phyloP scores from a whole-genome alignment of 1,140 invertebrate species.

The Acyrthosiphon pisum region DNA sequence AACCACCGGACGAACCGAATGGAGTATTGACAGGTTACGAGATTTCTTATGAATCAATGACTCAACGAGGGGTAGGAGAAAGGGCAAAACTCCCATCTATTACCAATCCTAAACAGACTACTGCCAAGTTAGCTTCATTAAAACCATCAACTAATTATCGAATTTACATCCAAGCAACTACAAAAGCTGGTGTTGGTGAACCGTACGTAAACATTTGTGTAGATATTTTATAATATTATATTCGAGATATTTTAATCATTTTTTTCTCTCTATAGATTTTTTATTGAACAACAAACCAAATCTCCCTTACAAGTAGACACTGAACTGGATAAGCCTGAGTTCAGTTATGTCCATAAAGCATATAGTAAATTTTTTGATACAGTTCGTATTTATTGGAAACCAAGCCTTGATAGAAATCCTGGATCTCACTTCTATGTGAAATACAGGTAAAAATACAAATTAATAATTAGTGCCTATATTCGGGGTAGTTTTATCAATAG shows the following conservation, averaged over 20 bases:
- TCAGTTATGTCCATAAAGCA: slow-evolving; percentile 73
- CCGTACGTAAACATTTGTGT: slow-evolving; percentile 65
- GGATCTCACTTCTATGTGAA: slow-evolving; percentile 90
- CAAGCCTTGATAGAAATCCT: slow-evolving; percentile 75
- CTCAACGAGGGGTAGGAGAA: slow-evolving; percentile 73
- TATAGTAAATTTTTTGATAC: slow-evolving; percentile 77
- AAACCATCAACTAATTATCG: slow-evolving; percentile 88
- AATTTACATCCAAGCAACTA: slow-evolving; percentile 83
- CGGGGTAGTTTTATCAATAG: not conserved
- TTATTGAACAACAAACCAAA: slow-evolving; percentile 80
- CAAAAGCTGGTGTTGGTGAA: slow-evolving; percentile 82
- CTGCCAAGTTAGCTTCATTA: slow-evolving; percentile 84
- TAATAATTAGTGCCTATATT: not conserved
- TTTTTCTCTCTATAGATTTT: slow-evolving; percentile 62
- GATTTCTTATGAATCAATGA: slow-evolving; percentile 87
- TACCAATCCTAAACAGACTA: slow-evolving; percentile 75
- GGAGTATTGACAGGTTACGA: slow-evolving; percentile 91
- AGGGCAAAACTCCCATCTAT: slow-evolving; percentile 79
- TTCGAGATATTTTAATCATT: not conserved
- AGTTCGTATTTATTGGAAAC: slow-evolving; percentile 82
- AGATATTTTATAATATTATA: not conserved
- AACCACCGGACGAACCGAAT: slow-evolving; percentile 90
- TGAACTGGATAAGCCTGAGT: slow-evolving; percentile 78
- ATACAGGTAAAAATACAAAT: slow-evolving; percentile 68
- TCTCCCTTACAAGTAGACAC: slow-evolving; percentile 64